Conservation (phyloP, 2,113 vertebrate species). For the Corythornis cristatus region DNA sequence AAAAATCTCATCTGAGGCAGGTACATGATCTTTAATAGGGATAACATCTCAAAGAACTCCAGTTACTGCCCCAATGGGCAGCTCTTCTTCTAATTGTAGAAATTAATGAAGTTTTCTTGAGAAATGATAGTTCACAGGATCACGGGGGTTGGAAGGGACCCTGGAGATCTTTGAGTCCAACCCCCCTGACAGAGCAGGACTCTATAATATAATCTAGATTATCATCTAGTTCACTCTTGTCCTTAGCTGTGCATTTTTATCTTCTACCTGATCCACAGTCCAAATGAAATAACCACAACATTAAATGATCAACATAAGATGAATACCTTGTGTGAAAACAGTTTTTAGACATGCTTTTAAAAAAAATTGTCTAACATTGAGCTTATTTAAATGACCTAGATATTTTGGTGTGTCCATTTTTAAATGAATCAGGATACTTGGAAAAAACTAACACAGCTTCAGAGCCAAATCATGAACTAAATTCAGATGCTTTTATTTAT, state of each 20-base stretch:
- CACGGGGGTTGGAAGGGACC: too few species aligned
- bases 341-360: background rate
- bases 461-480: slow-evolving; percentile 4
- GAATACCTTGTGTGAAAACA: background rate
- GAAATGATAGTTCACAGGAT: background rate
- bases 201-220: too few species aligned
- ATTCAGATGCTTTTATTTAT: slow-evolving; percentile 50
- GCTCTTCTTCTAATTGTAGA: background rate
- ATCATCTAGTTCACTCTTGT: background rate
- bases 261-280: background rate
- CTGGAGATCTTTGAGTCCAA: too few species aligned
- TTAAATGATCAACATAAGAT: background rate
- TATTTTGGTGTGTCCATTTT: background rate
- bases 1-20: background rate
- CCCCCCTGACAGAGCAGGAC: too few species aligned
- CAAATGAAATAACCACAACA: background rate
- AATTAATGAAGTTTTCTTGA: background rate
- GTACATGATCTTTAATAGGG: background rate
- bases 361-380: background rate
- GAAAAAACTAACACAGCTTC: background rate
- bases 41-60: background rate
- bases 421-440: background rate
- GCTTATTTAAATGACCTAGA: background rate
- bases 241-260: background rate
- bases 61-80: background rate